A percentile compares a stretch with the other conserved stretches of the same genome.
These are phyloP conservation scores for Drosophila melanosoma DNA, from an alignment of 2,888 invertebrate species.

Conservation along the genomic window DNA sequence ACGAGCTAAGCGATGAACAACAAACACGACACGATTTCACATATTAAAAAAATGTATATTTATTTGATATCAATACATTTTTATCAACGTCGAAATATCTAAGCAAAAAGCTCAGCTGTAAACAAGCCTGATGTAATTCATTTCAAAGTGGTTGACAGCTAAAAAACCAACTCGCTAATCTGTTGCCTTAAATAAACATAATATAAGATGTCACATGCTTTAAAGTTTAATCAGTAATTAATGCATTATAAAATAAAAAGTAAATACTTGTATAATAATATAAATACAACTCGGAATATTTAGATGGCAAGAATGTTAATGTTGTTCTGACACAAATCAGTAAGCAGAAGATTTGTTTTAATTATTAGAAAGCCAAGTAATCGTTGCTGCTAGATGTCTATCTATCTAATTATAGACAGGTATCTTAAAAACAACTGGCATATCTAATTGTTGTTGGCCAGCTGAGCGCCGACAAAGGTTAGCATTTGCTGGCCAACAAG, in stretches of 20 bases:
- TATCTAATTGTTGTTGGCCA: constrained; percentile 28
- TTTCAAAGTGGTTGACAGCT: constrained; percentile 6
- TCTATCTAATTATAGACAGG: constrained; percentile 39
- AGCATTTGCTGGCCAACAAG: constrained; percentile 32
- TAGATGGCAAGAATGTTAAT: constrained; percentile 11
- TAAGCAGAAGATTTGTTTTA: constrained; percentile 21
- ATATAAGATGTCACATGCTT: constrained; percentile 20
- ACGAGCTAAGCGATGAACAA: constrained; percentile 28
- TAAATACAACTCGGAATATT: not conserved
- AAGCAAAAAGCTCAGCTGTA: constrained; percentile 21
- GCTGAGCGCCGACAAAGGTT: constrained; percentile 50
- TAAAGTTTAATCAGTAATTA: constrained; percentile 27
- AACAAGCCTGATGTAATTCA: constrained; percentile 49
- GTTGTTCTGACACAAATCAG: not conserved
- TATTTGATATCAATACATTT: constrained; percentile 71
- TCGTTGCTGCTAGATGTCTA: not conserved
- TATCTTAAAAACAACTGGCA: constrained; percentile 34
- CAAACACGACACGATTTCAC: constrained; percentile 48
- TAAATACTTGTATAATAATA: not conserved
- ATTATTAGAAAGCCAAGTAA: constrained; percentile 44
- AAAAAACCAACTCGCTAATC: not conserved
- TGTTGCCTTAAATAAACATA: constrained; percentile 18
- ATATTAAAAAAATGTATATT: constrained; percentile 43
- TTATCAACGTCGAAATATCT: constrained; percentile 59
- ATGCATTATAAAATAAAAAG: constrained; percentile 39